Evolutionary conservation across 2,888 invertebrate genomes (phyloP), one percentile per base, ranked within the genome.

Genomic region (Drosophila phalerata): DNA sequence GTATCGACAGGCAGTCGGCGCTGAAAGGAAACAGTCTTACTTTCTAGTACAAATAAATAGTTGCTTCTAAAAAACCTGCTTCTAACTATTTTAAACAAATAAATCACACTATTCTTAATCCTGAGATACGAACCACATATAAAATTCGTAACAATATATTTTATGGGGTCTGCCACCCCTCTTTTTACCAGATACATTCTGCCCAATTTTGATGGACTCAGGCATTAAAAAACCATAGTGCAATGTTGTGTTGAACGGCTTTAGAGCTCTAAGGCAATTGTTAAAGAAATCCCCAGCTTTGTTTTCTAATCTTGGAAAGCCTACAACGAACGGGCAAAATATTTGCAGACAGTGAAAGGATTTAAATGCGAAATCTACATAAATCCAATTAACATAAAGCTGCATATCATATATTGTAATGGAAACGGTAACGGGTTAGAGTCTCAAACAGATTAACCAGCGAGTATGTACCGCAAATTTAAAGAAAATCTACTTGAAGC

Each of bases 301-400:
- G 72, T 40, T 25, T 37, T 13, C 56, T 77, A 78, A 78, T 80
- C 73, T 63, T 55, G 53, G 63, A 56, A 81, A 81, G 79, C 67
- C 77, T 64, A 30, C 58, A 40, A 28, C 45, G 74, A 76, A 51
- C 70, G 80, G 69, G 66, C 84, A 87, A 91, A 91, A 91, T 90
- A 90, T 91, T 91, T 91, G 90, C 83, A 86, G 82, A 85, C 86
- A 88, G 77, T 83, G 79, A 82, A 77, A 78, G 85, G 89, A 91
- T 91, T 91, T 89, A 78, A 81, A 81, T 72, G 81, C 73, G 79
- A 77, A 87, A 90, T 85, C 81, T 84, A 68, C 71, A 58, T 72
- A 90, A 91, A 91, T 92, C 91, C 91, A 91, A 90, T 91, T 91
- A 91, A 88, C 74, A 79, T 69, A 82, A 88, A 89, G 87, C 88